Evolutionary conservation across 2,113 vertebrate species (phyloP).

Genomic region (Istiophorus platypterus): DNA sequence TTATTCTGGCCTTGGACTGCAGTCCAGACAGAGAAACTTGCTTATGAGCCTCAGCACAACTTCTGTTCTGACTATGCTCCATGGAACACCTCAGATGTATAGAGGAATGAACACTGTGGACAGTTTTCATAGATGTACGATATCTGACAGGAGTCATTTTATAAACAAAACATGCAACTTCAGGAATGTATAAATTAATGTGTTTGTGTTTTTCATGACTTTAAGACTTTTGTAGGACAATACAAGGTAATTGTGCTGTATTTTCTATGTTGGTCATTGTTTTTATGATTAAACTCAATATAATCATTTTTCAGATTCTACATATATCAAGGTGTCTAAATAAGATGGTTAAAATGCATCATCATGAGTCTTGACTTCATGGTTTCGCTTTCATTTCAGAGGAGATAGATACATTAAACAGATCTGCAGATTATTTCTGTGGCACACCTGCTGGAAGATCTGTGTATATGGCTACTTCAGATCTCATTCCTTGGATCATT

Average conservation of each 20-base stretch:
- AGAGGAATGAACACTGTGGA: constrained; percentile 46
- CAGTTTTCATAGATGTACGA: constrained; percentile 46
- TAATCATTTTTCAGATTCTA: not conserved
- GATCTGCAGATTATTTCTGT: not conserved
- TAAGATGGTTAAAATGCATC: not conserved
- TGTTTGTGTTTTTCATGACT: constrained; percentile 57
- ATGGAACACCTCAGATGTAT: not conserved
- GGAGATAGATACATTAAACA: not conserved
- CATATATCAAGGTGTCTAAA: not conserved
- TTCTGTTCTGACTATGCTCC: constrained; percentile 5
- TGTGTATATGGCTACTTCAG: not conserved
- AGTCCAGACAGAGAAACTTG: constrained; percentile 88
- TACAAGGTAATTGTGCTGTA: constrained; percentile 41
- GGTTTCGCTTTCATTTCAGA: not conserved
- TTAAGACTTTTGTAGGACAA: constrained; percentile 53
- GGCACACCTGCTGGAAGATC: not conserved
- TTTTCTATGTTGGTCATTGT: constrained; percentile 51
- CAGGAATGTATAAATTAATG: constrained; percentile 34
- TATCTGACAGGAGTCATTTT: constrained; percentile 53
- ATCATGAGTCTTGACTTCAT: not conserved
- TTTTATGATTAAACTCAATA: constrained; percentile 59
- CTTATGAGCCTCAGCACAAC: constrained; percentile 79
- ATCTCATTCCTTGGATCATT: too few relatives aligned
- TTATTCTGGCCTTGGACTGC: constrained; percentile 80
- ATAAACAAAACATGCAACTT: constrained; percentile 36